phyloP scores from a whole-genome alignment of 2,797 vertebrate genomes.

The Anomalospiza imberbis region DNA sequence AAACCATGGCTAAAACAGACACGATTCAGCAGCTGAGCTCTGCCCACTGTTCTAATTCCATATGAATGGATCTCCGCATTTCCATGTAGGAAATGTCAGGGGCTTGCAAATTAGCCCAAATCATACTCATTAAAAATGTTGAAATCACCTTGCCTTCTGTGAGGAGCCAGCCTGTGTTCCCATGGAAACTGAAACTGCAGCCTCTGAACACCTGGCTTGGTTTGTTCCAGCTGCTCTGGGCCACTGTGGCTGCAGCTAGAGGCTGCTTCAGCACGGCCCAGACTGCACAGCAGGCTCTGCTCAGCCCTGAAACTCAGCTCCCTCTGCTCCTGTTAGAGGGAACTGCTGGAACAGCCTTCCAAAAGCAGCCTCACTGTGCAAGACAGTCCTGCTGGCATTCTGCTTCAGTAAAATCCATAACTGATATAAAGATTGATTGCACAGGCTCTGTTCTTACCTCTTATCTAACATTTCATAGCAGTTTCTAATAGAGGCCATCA shows the following conservation, averaged over 20 bases:
- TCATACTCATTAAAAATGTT: not conserved
- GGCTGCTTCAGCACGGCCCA: rapidly evolving
- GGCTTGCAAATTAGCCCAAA: not conserved
- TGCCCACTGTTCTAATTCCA: rapidly evolving
- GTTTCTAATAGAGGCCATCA: not conserved
- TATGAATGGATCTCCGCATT: rapidly evolving
- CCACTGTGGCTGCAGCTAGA: rapidly evolving
- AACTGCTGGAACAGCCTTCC: not conserved
- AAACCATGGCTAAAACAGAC: rapidly evolving
- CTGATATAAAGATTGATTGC: not conserved
- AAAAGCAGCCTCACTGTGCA: not conserved
- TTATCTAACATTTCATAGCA: not conserved
- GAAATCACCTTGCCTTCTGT: not conserved
- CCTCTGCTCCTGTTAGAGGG: not conserved
- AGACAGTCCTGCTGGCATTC: not conserved
- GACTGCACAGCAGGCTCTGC: not conserved
- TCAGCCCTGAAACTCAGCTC: rapidly evolving
- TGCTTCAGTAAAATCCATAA: not conserved
- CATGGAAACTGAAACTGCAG: not conserved
- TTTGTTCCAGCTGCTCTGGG: not conserved
- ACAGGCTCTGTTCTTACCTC: not conserved
- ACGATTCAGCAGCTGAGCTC: not conserved
- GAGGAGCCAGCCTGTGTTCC: not conserved
- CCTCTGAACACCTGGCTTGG: rapidly evolving
- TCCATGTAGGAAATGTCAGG: not conserved